A percentile compares a stretch with the other conserved stretches of the same genome.
Conservation (phyloP, 1,140 invertebrate species). For the Diabrotica virgifera region DNA sequence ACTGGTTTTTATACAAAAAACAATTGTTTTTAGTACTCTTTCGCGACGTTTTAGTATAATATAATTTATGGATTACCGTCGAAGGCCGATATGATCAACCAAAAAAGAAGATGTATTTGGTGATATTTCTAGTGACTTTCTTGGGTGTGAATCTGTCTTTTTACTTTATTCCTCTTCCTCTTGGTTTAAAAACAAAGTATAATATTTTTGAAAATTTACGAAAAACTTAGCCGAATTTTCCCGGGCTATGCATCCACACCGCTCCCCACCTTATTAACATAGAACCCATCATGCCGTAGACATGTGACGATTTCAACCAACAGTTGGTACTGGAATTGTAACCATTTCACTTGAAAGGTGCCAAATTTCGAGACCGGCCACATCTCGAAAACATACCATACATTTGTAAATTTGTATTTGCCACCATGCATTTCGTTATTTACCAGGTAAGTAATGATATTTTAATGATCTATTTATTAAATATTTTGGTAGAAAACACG, state of each 20-base stretch:
- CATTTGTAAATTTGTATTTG: neutral
- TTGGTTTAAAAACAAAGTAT: no score
- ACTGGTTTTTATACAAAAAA: no score
- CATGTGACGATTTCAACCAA: conserved; percentile 2
- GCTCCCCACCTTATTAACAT: neutral
- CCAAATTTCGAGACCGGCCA: neutral
- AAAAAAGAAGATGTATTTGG: no score
- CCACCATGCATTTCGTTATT: neutral
- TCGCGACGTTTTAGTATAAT: no score
- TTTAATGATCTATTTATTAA: neutral
- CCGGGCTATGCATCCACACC: neutral
- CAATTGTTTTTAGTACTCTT: no score
- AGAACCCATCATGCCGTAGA: neutral
- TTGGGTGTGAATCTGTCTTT: no score
- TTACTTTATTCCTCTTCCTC: no score
- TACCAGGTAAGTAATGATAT: neutral
- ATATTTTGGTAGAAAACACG: neutral
- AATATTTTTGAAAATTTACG: no score
- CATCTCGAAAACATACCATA: neutral
- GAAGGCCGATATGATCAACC: no score
- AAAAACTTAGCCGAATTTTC: no score
- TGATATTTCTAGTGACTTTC: no score
- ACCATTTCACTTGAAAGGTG: neutral
- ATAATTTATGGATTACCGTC: no score
- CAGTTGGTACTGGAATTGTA: conserved; percentile 2